phyloP scores from a whole-genome alignment of 2,888 invertebrate genomes.

The Cybosia mesomella region DNA sequence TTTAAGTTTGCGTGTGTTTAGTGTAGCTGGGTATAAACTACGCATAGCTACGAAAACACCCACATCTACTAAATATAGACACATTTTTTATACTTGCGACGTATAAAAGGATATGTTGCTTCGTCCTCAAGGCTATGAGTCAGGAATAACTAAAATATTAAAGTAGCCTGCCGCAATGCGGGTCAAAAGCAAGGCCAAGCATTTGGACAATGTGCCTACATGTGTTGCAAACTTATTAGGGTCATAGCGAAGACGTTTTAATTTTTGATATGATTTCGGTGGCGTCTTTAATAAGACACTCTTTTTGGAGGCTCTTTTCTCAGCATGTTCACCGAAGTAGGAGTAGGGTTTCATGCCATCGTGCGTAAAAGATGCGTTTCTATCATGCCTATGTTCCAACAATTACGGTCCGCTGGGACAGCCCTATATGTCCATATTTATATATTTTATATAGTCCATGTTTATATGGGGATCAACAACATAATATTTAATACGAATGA shows the following conservation, averaged over 20 bases:
- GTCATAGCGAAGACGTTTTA: conserved; percentile 17
- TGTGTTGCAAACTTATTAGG: conserved; percentile 36
- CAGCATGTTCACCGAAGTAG: too few species aligned
- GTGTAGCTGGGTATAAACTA: not conserved
- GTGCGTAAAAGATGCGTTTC: too few species aligned
- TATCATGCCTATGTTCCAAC: too few species aligned
- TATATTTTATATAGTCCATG: too few species aligned
- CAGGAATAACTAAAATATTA: conserved; percentile 61
- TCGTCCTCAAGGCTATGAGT: conserved; percentile 43
- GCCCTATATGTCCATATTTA: too few species aligned
- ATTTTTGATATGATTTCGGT: not conserved
- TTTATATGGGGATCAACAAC: too few species aligned
- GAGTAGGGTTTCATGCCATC: too few species aligned
- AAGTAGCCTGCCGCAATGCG: conserved; percentile 62
- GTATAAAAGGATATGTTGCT: conserved; percentile 14
- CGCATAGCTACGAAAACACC: conserved; percentile 1
- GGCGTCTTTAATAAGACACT: not conserved
- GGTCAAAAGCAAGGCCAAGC: conserved; percentile 53
- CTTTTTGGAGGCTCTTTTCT: too few species aligned
- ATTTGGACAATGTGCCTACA: conserved; percentile 39
- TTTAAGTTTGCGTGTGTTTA: not conserved
- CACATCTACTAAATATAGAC: conserved; percentile 1
- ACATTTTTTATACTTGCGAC: conserved; percentile 5
- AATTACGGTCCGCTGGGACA: too few species aligned
- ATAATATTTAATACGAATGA: too few species aligned